phyloP scores from a whole-genome alignment of 2,888 invertebrate species.

The Sepioteuthis lessoniana region DNA sequence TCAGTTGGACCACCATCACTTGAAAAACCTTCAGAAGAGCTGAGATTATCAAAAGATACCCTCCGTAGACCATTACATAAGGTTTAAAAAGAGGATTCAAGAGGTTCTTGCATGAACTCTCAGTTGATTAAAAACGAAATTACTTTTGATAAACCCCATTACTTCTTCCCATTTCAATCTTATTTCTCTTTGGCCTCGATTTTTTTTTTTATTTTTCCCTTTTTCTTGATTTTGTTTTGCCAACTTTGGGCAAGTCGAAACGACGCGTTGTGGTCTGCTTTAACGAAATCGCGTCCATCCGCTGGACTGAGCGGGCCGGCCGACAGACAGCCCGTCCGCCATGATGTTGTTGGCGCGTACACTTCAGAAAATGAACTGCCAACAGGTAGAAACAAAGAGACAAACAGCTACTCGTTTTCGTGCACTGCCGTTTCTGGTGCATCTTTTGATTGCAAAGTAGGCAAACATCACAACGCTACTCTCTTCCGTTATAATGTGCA shows the following conservation, averaged over 20 bases:
- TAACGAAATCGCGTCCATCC: neutral
- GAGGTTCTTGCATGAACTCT: no score
- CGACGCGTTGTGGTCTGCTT: neutral
- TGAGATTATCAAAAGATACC: no score
- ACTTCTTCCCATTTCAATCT: no score
- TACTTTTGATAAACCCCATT: no score
- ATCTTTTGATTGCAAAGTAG: constrained; percentile 1
- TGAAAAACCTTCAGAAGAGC: no score
- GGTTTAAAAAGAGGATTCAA: no score
- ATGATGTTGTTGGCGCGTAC: neutral
- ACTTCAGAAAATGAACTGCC: constrained; percentile 23
- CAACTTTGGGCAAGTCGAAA: neutral
- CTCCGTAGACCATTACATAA: no score
- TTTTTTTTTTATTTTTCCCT: no score
- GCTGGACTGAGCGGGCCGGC: neutral
- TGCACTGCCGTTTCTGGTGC: neutral
- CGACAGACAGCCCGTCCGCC: neutral
- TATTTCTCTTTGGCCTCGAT: no score
- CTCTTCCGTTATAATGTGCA: neutral
- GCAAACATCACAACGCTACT: constrained; percentile 33
- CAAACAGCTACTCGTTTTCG: neutral
- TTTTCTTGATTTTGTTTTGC: neutral
- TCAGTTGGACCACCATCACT: no score
- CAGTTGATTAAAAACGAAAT: no score
- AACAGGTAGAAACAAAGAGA: constrained; percentile 33